Evolutionary conservation across 2,888 invertebrate species (phyloP), one percentile per base, ranked within the genome.

Genomic region (Cerastis leucographa): DNA sequence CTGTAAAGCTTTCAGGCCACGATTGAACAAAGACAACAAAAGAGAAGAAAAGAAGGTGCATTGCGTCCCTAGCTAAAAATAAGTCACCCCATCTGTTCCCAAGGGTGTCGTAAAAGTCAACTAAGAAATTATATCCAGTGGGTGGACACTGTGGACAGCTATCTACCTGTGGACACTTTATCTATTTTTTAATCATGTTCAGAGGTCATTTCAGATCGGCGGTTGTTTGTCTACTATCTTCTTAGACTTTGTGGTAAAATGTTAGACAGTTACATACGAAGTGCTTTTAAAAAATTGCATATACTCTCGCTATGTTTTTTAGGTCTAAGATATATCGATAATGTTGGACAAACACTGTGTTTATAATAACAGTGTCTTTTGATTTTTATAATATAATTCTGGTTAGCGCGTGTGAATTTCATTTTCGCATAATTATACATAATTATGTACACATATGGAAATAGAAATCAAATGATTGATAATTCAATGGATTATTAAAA

Each of bases 71-170:
- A 69, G 65, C 71, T 74, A 51, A 83, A 80, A 83, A 83, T 83
- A 83, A 83, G 71, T 83, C 77, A 83, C 73, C 73, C 77, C 77
- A 80, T 80, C 65, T 74, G 77, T 62, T 77, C 83, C 74, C 80
- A 69, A 77, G 80, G 71, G 80, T 35, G 77, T 83, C 84, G 81
- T 83, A 77, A 80, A 83, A 80, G 83, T 76, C 77, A 83, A 83
- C 77, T 83, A 71, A 80, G 77, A 83, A 80, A 83, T 83, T 83
- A 83, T 83, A 83, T 83, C 71, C 42, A 81, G 69, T 72, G 80
- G 83, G 71, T 66, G 68, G 71, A 69, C 74, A 61, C 40, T 40
- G 59, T 62, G 14, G 51, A 22, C 51, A 49, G 62, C 12, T 40
- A 51, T 64, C 42, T 81, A 82, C 82, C 74, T 79, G 74, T 61